Base-by-base conservation (phyloP, 2,888 invertebrate species). In the Tethea ocularis region DNA sequence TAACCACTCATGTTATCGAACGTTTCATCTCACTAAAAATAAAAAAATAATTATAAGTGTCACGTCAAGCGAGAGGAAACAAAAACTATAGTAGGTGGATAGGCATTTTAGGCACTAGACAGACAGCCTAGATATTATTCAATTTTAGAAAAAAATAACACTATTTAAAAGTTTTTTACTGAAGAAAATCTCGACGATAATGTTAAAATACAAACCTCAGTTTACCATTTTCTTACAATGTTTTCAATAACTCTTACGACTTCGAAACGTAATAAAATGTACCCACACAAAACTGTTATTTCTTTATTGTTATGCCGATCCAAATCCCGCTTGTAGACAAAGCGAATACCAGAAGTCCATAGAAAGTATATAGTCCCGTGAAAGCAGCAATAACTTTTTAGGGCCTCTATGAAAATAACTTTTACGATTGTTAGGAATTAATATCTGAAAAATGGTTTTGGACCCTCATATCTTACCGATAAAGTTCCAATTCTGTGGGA, bases 381-480 rank as follows among this genome's bases (percentile, higher is more conserved):
- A 80, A 84, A 85, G 73, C 75, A 76, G 81, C 78, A 66, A 83
- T 90, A 89, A 90, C 85, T 87, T 91, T 91, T 91, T 89, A 89
- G 81, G 82, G 80, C 83, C 72, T 82, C 84, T 83, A 85, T 90
- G 87, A 89, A 89, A 86, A 82, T 86, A 78, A 90, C 87, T 90
- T 91, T 91, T 90, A 91, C 86, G 89, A 88, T 89, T 91, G 89
- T 91, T 89, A 86, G 83, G 82, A 90, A 91, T 91, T 91, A 91
- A 91, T 92, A 90, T 89, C 87, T 87, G 88, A 89, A 89, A 89
- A 89, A 90, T 84, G 87, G 81, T 77, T 83, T 80, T 77, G 76
- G 82, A 87, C 87, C 87, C 77, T 86, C 82, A 80, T 88, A 87
- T 84, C 81, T 89, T 82, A 80, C 65, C 82, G 82, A 84, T 87